Base-by-base conservation (phyloP, 2,888 invertebrate genomes). In the Mesodorylaimus sp. region DNA sequence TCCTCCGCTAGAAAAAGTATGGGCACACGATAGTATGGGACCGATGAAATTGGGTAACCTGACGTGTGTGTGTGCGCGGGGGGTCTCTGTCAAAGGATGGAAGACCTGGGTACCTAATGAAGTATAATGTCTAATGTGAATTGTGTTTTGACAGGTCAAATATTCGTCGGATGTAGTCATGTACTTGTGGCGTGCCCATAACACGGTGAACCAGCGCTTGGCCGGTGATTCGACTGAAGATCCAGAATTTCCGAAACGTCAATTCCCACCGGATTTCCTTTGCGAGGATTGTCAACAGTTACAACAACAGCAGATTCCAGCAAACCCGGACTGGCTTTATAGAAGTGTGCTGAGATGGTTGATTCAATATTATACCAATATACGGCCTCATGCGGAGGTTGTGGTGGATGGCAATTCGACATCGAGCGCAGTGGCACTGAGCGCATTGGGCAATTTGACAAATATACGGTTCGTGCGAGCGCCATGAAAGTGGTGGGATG, bases 101-200 rank as follows among this genome's bases (percentile, higher is more conserved):
- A 32, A 32, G 16, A 13, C 16, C 32, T n/a, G n/a, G n/a, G n/a
- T n/a, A 16, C 32, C 10, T 32, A 32, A 16, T 32, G 10, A 13
- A 16, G 32, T 32, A 13, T 32, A 13, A 13, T 32, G 10, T 32
- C 32, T 32, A 32, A 16, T 32, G 10, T 32, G n/a, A n/a, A 19
- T 39, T 21, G 41, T 21, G 41, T 39, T 39, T 26, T 24, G 24
- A 16, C 27, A 78, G 59, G 79, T 84, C 0, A 71, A 73, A 21
- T 77, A 76, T 45, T 76, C 77, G 56, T 76, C 80, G 47, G 80
- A 83, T 51, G 78, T 68, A 19, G 76, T 89, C 1, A 68, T 89
- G 28, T 91, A 88, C 87, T 69, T 91, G 21, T 91, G 91, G 91
- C 74, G 75, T 59, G 81, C 84, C 0, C 89, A 91, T 64, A 91